phyloP scores from a whole-genome alignment of 2,888 invertebrate species.

The Agrotis segetum region DNA sequence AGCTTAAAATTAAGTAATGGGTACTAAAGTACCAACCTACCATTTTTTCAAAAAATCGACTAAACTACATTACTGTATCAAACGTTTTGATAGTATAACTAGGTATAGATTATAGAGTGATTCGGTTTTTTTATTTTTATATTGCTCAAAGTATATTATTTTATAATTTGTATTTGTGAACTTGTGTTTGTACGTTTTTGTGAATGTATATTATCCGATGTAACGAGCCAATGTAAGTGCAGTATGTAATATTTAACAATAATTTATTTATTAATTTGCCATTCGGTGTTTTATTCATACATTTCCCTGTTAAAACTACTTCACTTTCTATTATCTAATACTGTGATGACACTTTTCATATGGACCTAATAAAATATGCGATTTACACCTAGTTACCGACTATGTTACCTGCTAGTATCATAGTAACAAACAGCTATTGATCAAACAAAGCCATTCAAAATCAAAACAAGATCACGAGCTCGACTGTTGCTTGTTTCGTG shows the following conservation, averaged over 20 bases:
- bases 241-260: slow-evolving; percentile 90
- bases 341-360: neutral
- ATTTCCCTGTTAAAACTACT: neutral
- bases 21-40: slow-evolving; percentile 71
- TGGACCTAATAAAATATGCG: neutral
- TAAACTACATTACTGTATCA: slow-evolving; percentile 65
- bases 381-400: slow-evolving; percentile 22
- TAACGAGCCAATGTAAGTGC: slow-evolving; percentile 89
- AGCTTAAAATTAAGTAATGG: slow-evolving; percentile 63
- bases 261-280: slow-evolving; percentile 91
- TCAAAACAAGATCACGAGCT: slow-evolving; percentile 51
- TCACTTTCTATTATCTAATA: neutral
- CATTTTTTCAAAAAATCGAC: slow-evolving; percentile 59
- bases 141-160: slow-evolving; percentile 89
- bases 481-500: slow-evolving; percentile 49
- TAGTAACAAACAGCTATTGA: slow-evolving; percentile 51
- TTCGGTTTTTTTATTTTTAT: slow-evolving; percentile 89
- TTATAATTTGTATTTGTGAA: slow-evolving; percentile 81
- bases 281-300: slow-evolving; percentile 73
- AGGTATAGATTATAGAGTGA: slow-evolving; percentile 83
- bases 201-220: slow-evolving; percentile 85
- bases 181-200: slow-evolving; percentile 86
- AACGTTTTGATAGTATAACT: slow-evolving; percentile 73
- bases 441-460: slow-evolving; percentile 27
- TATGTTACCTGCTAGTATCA: neutral